Conservation (phyloP, 2,888 invertebrate genomes). For the Apoda limacodes region DNA sequence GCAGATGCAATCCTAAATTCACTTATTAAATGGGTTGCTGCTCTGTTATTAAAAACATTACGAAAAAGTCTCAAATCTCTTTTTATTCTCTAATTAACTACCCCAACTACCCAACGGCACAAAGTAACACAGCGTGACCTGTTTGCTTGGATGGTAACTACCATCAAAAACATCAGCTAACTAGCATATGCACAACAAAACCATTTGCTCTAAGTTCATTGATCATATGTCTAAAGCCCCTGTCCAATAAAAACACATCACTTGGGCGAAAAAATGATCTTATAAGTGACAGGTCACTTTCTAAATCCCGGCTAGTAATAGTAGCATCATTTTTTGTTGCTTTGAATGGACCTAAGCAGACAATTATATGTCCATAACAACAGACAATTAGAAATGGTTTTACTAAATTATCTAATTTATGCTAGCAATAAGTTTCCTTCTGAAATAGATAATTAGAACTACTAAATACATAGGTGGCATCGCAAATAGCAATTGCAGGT, state of each 20-base stretch:
- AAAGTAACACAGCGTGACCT: not conserved
- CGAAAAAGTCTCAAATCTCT: constrained; percentile 11
- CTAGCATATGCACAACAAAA: constrained; percentile 12
- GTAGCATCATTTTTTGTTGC: constrained; percentile 5
- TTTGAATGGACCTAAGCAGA: constrained; percentile 4
- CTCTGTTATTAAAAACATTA: constrained; percentile 7
- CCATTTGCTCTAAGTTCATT: constrained; percentile 8
- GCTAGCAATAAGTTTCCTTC: constrained; percentile 6
- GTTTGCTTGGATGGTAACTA: not conserved
- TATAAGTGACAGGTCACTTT: not conserved
- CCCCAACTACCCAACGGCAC: constrained; percentile 11
- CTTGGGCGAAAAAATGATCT: constrained; percentile 10
- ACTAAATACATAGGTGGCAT: constrained; percentile 6
- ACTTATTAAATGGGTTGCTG: constrained; percentile 2
- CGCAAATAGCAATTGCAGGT: constrained; percentile 7
- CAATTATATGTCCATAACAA: constrained; percentile 8
- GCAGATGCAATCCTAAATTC: not conserved
- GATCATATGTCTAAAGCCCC: constrained; percentile 16
- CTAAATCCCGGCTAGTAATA: constrained; percentile 3
- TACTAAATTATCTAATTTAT: constrained; percentile 5
- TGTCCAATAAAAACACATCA: constrained; percentile 17
- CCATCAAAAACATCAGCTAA: too few species aligned
- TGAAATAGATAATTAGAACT: constrained; percentile 7
- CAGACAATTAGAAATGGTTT: constrained; percentile 8
- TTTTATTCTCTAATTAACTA: constrained; percentile 13